These are phyloP conservation scores for Rhinopomastus cyanomelas DNA, from an alignment of 2,113 vertebrate species.

Conservation along the genomic window DNA sequence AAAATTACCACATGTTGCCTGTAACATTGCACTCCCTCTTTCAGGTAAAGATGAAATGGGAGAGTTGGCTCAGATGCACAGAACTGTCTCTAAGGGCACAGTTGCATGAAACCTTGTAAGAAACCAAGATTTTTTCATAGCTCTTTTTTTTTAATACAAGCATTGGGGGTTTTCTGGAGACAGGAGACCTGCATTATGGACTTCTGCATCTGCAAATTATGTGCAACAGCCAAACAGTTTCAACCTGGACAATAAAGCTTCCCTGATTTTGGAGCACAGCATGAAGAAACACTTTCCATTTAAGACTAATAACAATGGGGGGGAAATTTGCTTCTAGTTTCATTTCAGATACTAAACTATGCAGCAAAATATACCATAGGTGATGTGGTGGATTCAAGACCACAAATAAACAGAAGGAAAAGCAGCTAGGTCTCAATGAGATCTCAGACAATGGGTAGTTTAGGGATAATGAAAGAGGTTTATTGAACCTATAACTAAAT, in stretches of 20 bases:
- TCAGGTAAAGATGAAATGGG: background rate
- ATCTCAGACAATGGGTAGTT: too few species aligned
- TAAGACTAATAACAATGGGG: background rate
- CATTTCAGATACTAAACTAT: background rate
- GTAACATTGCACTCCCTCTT: background rate
- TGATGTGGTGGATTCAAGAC: too few species aligned
- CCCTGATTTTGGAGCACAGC: background rate
- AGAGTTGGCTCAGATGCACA: background rate
- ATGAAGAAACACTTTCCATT: background rate
- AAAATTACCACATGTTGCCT: background rate
- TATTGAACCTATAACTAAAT: too few species aligned
- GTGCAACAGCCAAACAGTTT: background rate
- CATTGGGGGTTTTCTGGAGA: rapidly evolving
- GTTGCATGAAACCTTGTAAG: background rate
- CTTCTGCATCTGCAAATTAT: background rate
- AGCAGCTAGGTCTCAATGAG: too few species aligned
- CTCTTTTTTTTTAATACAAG: background rate
- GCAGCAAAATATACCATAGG: background rate
- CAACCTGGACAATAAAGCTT: background rate
- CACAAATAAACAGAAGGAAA: too few species aligned
- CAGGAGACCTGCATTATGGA: background rate
- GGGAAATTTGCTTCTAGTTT: background rate
- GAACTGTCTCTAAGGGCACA: background rate
- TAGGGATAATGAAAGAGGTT: too few species aligned
- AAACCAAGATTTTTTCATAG: background rate